These are phyloP conservation scores for Drosophila virilis DNA, from an alignment of 1,140 invertebrate genomes.

Conservation along the genomic window DNA sequence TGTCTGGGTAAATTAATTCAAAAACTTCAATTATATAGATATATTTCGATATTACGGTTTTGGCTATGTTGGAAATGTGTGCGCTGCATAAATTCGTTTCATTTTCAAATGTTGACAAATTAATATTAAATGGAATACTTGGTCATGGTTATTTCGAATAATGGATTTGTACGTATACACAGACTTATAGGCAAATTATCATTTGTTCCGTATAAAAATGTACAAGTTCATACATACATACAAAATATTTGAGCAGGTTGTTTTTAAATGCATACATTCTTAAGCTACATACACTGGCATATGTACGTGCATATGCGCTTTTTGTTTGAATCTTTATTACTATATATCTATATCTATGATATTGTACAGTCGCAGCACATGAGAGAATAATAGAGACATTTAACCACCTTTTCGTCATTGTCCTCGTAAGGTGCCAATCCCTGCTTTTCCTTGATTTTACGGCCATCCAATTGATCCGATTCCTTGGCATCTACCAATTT, in stretches of 20 bases:
- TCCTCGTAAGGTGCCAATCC: conserved; percentile 42
- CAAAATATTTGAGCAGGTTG: conserved; percentile 38
- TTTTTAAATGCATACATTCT: conserved; percentile 42
- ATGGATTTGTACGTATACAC: conserved; percentile 13
- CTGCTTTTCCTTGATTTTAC: conserved; percentile 42
- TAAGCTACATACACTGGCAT: conserved; percentile 16
- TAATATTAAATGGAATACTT: conserved; percentile 13
- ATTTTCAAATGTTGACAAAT: conserved; percentile 2
- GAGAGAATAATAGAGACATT: conserved; percentile 80
- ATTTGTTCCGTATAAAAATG: conserved; percentile 23
- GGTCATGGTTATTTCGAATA: conserved; percentile 13
- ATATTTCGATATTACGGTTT: conserved; percentile 6
- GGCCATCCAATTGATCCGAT: conserved; percentile 68
- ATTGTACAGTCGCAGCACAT: conserved; percentile 84
- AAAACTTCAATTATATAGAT: background rate
- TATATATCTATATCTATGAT: conserved; percentile 55
- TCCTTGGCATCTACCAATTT: conserved; percentile 48
- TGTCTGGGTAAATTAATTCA: background rate
- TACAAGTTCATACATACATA: conserved; percentile 39
- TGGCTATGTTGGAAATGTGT: conserved; percentile 16
- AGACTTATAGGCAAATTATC: conserved; percentile 27
- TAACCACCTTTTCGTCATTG: conserved; percentile 79
- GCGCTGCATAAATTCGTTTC: conserved; percentile 30
- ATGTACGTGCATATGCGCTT: conserved; percentile 17
- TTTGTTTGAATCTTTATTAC: conserved; percentile 19